Evolutionary conservation across 2,113 vertebrate genomes (phyloP).

Genomic region (Urocolius indicus): DNA sequence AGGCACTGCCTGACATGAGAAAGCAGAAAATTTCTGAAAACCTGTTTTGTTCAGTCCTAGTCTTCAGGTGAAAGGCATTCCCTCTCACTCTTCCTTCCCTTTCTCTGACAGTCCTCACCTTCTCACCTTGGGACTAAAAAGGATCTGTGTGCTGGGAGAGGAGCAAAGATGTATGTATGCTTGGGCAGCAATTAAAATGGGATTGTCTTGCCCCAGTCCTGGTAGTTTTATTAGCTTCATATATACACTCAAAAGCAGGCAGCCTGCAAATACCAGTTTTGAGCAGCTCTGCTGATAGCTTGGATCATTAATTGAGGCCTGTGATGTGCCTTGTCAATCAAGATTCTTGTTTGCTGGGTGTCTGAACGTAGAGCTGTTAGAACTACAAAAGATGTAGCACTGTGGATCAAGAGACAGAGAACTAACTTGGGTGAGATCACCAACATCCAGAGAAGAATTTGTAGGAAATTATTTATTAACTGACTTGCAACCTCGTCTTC

Average conservation of each 20-base stretch:
- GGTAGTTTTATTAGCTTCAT: background rate
- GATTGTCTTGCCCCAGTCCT: background rate
- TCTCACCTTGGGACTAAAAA: background rate
- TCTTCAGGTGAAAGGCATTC: background rate
- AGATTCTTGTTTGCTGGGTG: background rate
- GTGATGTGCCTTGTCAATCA: background rate
- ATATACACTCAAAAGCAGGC: background rate
- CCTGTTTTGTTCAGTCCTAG: background rate
- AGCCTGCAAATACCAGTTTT: background rate
- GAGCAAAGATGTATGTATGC: background rate
- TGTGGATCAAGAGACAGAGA: background rate
- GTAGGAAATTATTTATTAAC: background rate
- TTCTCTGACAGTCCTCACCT: background rate
- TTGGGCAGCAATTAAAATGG: background rate
- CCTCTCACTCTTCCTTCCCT: background rate
- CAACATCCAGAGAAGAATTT: background rate
- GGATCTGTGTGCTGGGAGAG: background rate
- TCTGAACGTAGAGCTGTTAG: background rate
- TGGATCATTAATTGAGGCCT: background rate
- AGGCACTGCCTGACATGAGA: background rate
- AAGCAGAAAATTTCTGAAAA: conserved; percentile 11
- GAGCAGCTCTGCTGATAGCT: background rate
- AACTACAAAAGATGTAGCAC: background rate
- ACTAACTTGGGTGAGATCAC: background rate
- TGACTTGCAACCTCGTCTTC: background rate